A percentile compares a stretch with the other conserved stretches of the same genome.
Evolutionary conservation across 2,113 vertebrate species (phyloP).

Genomic region (Genyomyrus donnyi): DNA sequence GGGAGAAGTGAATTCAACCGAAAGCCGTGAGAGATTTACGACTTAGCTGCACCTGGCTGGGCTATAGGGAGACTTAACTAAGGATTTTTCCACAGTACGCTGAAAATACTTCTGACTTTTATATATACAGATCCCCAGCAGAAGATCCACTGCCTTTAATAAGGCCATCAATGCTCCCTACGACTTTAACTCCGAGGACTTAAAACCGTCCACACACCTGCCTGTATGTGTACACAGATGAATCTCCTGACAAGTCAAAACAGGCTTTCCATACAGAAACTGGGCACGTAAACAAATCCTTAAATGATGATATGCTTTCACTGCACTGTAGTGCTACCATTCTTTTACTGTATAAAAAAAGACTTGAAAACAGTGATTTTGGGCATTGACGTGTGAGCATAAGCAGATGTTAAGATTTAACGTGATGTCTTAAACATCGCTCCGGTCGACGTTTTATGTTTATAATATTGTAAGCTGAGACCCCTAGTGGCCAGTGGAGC

Average conservation of each 20-base stretch:
- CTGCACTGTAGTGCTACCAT: background rate
- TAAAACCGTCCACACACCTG: background rate
- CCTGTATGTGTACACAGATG: background rate
- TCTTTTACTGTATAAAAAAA: background rate
- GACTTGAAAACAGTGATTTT: background rate
- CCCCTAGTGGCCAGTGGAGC: slow-evolving; percentile 5
- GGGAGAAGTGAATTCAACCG: background rate
- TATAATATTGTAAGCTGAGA: background rate
- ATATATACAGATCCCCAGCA: background rate
- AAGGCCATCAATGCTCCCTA: background rate
- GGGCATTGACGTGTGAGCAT: background rate
- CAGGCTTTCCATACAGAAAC: background rate
- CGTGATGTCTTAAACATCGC: background rate
- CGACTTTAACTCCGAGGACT: background rate
- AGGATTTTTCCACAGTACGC: background rate
- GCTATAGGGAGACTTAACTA: slow-evolving; percentile 2
- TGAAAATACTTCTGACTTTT: background rate
- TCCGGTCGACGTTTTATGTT: slow-evolving; percentile 2
- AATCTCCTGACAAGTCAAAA: slow-evolving; percentile 6
- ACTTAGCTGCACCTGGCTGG: slow-evolving; percentile 8
- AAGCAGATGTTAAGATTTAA: background rate
- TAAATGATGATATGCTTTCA: background rate
- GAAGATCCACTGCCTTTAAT: background rate
- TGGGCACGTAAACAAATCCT: background rate
- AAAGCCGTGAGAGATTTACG: slow-evolving; percentile 7